These are phyloP conservation scores for Apamea epomidion DNA, from an alignment of 2,888 invertebrate species.

Conservation along the genomic window DNA sequence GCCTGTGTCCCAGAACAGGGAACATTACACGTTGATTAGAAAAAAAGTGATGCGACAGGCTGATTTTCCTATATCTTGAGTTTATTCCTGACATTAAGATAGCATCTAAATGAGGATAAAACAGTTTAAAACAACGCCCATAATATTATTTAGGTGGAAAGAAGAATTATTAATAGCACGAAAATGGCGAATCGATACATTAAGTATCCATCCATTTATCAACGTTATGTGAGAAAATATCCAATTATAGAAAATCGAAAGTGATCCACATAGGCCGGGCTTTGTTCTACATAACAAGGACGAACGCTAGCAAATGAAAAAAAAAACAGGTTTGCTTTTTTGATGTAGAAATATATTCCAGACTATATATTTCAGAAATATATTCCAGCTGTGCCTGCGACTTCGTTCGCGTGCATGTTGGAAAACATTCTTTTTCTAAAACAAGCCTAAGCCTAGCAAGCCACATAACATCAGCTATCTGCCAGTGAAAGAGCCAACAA, in stretches of 20 bases:
- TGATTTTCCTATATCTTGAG: background rate
- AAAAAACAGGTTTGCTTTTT: background rate
- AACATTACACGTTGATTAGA: background rate
- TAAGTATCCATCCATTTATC: background rate
- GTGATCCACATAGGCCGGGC: background rate
- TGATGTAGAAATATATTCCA: background rate
- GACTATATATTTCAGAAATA: background rate
- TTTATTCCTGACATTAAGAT: background rate
- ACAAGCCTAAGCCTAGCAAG: no score
- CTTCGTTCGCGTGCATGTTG: background rate
- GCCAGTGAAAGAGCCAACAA: background rate
- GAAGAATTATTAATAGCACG: background rate
- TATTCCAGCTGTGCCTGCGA: background rate
- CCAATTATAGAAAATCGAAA: conserved; percentile 12
- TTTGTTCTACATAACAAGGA: background rate
- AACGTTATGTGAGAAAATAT: background rate
- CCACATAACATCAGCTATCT: background rate
- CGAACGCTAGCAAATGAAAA: background rate
- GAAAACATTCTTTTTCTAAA: background rate
- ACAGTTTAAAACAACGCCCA: background rate
- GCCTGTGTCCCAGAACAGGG: background rate
- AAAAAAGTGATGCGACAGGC: background rate
- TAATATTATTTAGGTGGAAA: background rate
- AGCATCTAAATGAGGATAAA: background rate
- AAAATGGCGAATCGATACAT: background rate